Evolutionary conservation across 1,140 invertebrate species (phyloP).

Genomic region (Microvelia longipes): DNA sequence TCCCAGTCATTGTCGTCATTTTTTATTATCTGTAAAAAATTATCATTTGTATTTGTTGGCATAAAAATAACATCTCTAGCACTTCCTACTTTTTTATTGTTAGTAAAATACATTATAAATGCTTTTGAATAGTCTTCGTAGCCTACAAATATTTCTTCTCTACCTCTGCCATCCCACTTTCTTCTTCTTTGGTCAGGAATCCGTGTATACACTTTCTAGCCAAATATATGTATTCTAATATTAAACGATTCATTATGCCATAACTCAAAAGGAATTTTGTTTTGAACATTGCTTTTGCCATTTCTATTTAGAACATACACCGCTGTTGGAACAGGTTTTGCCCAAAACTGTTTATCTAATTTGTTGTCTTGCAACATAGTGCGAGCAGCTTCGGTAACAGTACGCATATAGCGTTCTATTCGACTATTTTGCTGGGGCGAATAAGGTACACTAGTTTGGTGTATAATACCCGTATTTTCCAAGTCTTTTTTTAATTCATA

Average conservation of each 20-base stretch:
- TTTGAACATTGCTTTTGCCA: slow-evolving; percentile 22
- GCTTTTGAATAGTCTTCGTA: background rate
- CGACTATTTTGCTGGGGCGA: slow-evolving; percentile 35
- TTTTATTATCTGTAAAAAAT: background rate
- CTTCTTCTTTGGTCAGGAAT: background rate
- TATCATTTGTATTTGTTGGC: background rate
- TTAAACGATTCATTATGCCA: slow-evolving; percentile 14
- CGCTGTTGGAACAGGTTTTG: slow-evolving; percentile 29
- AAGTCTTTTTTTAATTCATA: background rate
- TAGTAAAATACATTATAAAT: background rate
- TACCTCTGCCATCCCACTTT: background rate
- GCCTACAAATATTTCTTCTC: background rate
- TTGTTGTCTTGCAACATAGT: slow-evolving; percentile 25
- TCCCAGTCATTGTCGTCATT: background rate
- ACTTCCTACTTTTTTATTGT: background rate
- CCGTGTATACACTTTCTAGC: background rate
- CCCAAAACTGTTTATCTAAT: slow-evolving; percentile 29
- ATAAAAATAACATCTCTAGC: background rate
- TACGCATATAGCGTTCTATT: slow-evolving; percentile 30
- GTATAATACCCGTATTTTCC: slow-evolving; percentile 20
- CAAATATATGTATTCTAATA: background rate
- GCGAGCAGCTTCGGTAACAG: slow-evolving; percentile 22
- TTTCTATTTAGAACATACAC: slow-evolving; percentile 29
- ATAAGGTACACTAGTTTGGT: slow-evolving; percentile 29
- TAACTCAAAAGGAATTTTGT: slow-evolving; percentile 24